Evolutionary conservation across 2,797 vertebrate species (phyloP).

Genomic region (Coregonus ussuriensis): DNA sequence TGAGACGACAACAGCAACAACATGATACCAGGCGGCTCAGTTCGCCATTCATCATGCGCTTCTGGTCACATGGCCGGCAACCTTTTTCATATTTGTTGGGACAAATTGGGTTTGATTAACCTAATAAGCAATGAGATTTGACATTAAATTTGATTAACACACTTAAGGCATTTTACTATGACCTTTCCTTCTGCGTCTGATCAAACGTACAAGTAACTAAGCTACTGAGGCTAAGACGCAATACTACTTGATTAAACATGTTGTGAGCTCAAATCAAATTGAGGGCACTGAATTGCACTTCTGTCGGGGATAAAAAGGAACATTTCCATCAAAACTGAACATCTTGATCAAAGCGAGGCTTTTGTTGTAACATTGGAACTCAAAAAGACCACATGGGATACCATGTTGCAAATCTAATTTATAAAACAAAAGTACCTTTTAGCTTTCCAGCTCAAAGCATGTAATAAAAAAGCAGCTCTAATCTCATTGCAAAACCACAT

Average conservation of each 20-base stretch:
- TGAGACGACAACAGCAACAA: constrained; percentile 52
- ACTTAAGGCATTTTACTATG: constrained; percentile 6
- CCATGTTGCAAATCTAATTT: background rate
- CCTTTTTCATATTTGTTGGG: background rate
- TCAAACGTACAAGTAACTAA: constrained; percentile 8
- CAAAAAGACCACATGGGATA: background rate
- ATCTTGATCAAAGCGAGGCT: constrained; percentile 2
- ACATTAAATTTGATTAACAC: background rate
- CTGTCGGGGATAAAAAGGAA: background rate
- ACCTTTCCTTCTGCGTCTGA: background rate
- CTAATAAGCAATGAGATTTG: constrained; percentile 1
- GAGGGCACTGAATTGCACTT: background rate
- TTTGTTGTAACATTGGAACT: background rate
- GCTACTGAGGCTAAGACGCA: background rate
- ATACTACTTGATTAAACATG: background rate
- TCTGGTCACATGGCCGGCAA: background rate
- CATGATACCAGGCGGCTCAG: background rate
- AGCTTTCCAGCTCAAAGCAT: background rate
- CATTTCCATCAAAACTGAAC: background rate
- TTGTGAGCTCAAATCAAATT: background rate
- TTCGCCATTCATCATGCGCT: background rate
- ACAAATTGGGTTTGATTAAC: constrained; percentile 4
- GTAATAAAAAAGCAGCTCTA: background rate
- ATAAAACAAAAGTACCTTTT: background rate
- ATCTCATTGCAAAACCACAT: background rate